A percentile compares a stretch with the other conserved stretches of the same genome.
Conservation (phyloP, 2,797 vertebrate genomes). For the Mus caroli region DNA sequence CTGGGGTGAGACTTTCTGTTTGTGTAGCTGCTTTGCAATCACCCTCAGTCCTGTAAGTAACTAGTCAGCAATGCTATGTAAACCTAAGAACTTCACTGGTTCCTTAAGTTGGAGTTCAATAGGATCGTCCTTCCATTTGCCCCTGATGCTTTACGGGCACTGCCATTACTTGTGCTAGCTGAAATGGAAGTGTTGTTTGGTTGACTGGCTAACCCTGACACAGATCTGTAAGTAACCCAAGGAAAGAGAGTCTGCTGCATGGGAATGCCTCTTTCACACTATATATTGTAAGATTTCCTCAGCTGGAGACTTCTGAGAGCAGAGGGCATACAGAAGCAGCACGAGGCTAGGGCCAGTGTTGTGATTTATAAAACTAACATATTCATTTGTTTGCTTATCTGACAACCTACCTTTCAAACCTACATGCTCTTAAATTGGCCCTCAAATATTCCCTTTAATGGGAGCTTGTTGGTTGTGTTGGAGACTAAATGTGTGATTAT, state of each 20-base stretch:
- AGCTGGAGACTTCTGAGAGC: slow-evolving; percentile 14
- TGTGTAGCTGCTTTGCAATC: not conserved
- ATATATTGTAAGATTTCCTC: slow-evolving; percentile 27
- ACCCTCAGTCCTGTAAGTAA: not conserved
- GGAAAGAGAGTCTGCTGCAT: slow-evolving; percentile 4
- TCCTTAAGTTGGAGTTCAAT: not conserved
- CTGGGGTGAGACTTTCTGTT: not conserved
- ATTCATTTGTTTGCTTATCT: slow-evolving; percentile 8
- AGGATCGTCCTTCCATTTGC: not conserved
- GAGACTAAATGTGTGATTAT: slow-evolving; percentile 35
- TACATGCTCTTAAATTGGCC: not conserved
- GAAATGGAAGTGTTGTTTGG: slow-evolving; percentile 24
- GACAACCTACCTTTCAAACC: slow-evolving; percentile 52
- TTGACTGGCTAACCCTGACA: not conserved
- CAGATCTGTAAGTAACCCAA: not conserved
- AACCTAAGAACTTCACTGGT: not conserved
- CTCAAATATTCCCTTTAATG: not conserved
- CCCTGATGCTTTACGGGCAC: not conserved
- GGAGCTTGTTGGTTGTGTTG: not conserved
- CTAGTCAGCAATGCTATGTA: not conserved
- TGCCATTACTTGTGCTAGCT: not conserved
- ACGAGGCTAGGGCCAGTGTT: not conserved
- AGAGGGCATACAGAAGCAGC: not conserved
- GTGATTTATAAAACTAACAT: slow-evolving; percentile 22
- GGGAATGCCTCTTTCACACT: slow-evolving; percentile 43